Evolutionary conservation across 1,140 invertebrate species (phyloP), one percentile per base, ranked within the genome.

Genomic region (Idris sp.): DNA sequence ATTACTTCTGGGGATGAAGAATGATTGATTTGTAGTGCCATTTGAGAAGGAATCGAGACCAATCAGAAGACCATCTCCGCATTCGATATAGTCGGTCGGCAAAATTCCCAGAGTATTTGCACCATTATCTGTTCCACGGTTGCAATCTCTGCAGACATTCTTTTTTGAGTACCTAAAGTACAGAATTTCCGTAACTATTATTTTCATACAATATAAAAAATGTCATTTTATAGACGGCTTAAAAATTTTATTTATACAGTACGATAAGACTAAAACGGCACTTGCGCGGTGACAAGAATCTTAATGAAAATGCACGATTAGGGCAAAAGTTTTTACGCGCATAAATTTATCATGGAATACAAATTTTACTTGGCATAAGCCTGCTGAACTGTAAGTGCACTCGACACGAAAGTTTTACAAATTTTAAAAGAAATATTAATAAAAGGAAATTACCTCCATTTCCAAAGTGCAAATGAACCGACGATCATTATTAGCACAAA

Each of bases 11-110:
- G 81, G 82, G 5, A 84, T 68, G 0, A 86, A 75, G 0, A 86
- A 72, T 19, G 79, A 80, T 35, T 81, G 82, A 80, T 85, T 87
- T n/a, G 72, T 54, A 25, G 71, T 76, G n/a, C 64, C 62, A 18
- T 77, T 74, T 3, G 83, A 67, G 28, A 86, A 80, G 4, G 82
- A 83, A 36, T 87, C 84, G n/a, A 86, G 46, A 13, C 82, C 81
- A 30, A 87, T 86, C 10, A 86, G 59, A 16, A 86, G 68, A 11
- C 84, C 83, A 16, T 87, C 81, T 10, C 83, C 83, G 2, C 84
- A 79, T 41, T 86, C 84, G 13, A 84, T 74, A 38, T 84, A 86
- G 68, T 87, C 86, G 18, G 81, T 74, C 9, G 84, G 84, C 40
- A 84, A 64, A 56, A 86, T 86, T 62, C 84, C 82, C 25, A 83